A percentile compares a stretch with the other conserved stretches of the same genome.
phyloP scores from a whole-genome alignment of 2,113 vertebrate species.

The Coturnix japonica region DNA sequence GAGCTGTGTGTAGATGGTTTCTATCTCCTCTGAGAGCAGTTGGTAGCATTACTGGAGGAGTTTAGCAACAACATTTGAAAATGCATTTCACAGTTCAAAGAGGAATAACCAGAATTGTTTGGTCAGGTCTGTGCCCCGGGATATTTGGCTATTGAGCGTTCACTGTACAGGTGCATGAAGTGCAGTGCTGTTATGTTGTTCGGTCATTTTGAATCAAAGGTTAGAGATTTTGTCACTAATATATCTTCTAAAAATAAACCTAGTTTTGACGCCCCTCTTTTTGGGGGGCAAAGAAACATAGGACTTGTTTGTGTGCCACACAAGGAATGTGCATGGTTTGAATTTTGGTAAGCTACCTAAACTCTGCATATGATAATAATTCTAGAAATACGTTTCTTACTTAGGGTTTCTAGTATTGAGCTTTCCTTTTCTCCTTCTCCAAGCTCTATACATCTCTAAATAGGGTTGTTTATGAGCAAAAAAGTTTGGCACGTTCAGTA shows the following conservation, averaged over 20 bases:
- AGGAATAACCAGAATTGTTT: background rate
- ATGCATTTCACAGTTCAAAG: background rate
- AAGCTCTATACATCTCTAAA: background rate
- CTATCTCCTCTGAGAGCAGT: background rate
- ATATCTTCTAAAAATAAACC: background rate
- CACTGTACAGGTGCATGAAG: background rate
- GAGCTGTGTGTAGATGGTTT: background rate
- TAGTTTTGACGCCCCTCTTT: background rate
- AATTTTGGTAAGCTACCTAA: background rate
- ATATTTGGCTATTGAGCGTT: background rate
- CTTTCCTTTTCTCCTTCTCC: background rate
- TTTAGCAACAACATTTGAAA: background rate
- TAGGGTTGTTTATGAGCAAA: background rate
- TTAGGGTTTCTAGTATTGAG: background rate
- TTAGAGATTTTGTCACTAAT: background rate
- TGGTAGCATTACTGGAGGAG: background rate
- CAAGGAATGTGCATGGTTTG: background rate
- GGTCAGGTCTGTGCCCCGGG: background rate
- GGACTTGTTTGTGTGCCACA: background rate
- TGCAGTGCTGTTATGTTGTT: rapidly evolving
- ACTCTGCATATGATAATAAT: background rate
- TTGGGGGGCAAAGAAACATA: background rate
- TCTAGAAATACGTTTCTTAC: background rate
- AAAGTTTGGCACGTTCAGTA: background rate
- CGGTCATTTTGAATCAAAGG: background rate